Evolutionary conservation across 2,113 vertebrate genomes (phyloP), one percentile per base, ranked within the genome.

Genomic region (Chionodraco myersi): DNA sequence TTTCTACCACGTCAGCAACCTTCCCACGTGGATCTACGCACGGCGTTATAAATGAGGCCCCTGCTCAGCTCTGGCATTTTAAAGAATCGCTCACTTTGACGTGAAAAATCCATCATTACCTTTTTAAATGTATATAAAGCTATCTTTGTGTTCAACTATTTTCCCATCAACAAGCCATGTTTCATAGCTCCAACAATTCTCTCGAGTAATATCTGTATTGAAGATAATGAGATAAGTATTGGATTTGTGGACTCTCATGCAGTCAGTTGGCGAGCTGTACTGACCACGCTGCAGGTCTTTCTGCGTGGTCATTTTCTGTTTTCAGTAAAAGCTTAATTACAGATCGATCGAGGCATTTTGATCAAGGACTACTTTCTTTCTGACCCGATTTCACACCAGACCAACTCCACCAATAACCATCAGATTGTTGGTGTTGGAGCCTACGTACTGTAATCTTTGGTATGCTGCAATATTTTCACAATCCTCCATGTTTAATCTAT

Each of bases 401-500:
- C 5, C 7, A 30, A 54, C 52, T 9, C 56, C n/a, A 52, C 13
- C 56, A 52, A 3, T 12, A 51, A 18, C 47, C 2, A 34, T 49
- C 48, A 15, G 9, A 7, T 65, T 51, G 10, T 18, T 63, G 21
- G 21, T 72, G 56, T 68, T 14, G 51, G 3, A 59, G 41, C 62
- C 18, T 36, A 18, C 18, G 16, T 63, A 5, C 0, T 34, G 53
- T 23, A 16, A 41, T 36, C n/a, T 21, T 49, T 6, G 14, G 10
- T 44, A 23, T 16, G 54, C 53, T 21, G 57, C 1, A 2, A 54
- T 18, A 60, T 61, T 34, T 48, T 67, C 5, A n/a, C 13, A 49
- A 36, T 56, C 68, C 30, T 47, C 6, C 21, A 6, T 57, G 48
- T 41, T 52, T 12, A 53, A 67, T 85, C 53, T 41, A 18, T 26